Evolutionary conservation across 2,113 vertebrate species (phyloP), one percentile per base, ranked within the genome.

Genomic region (Menura novaehollandiae): DNA sequence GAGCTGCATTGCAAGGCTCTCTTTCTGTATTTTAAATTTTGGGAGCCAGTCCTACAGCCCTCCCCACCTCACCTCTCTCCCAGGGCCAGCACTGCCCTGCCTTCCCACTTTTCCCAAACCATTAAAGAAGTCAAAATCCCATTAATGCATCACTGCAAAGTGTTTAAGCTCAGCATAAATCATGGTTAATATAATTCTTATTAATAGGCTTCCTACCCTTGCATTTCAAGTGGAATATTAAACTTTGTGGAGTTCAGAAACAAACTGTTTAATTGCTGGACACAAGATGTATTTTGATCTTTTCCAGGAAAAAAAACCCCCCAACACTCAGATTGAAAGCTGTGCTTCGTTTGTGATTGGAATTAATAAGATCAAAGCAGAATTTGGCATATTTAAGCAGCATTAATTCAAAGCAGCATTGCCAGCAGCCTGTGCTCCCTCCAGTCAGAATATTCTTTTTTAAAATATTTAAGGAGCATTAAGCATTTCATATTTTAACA

Each of bases 321-420:
- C 39, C 39, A 3, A 3, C 17, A 4, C 46, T 51, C 39, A 35
- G 58, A 91, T 18, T 82, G 90, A 91, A 84, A 90, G 78, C 75
- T 64, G 41, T 11, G 44, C 83, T 84, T 73, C 52, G 1, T 94
- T 93, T 90, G 67, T 77, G 89, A 73, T 69, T 35, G 78, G 79
- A 89, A 96, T 96, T 89, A 96, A 88, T 68, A 11, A 62, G 91
- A 97, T 97, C 92, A 96, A 96, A 96, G 94, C 73, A 58, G 81
- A 89, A 84, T 47, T 41, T 82, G 86, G 66, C 72, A 91, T 72
- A 53, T 51, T 81, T 69, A 75, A 96, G 64, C 58, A 84, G 66
- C 37, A 27, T 71, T 77, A 91, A 94, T 69, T 94, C 66, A 28
- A 67, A 90, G 79, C 52, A 94, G 24, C 33, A 0, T 17, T 74